phyloP scores from a whole-genome alignment of 92 coral and sea anemone genomes.

The Paramuricea clavata region DNA sequence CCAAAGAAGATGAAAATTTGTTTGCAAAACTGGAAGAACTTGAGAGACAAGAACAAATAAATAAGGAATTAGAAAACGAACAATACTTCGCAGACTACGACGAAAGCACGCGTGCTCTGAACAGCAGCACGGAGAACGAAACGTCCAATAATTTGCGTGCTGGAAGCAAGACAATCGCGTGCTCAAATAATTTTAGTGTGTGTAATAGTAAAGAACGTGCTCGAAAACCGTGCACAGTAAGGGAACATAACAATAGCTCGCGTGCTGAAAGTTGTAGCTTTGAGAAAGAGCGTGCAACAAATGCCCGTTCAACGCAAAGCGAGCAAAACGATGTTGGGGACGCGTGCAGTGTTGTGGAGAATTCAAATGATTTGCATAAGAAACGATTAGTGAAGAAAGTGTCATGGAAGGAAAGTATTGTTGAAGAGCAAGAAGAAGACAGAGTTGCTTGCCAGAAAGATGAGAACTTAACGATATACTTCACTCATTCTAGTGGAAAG shows the following conservation, averaged over 20 bases:
- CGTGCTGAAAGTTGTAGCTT: background rate
- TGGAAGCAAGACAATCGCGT: background rate
- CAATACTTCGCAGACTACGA: background rate
- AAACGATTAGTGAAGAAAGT: slow-evolving; percentile 16
- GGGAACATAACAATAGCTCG: background rate
- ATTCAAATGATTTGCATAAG: background rate
- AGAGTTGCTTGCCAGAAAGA: slow-evolving; percentile 3
- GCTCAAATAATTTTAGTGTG: background rate
- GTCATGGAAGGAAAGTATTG: slow-evolving; percentile 24
- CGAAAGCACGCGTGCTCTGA: background rate
- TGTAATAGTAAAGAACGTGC: slow-evolving; percentile 15
- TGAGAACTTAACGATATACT: slow-evolving; percentile 12
- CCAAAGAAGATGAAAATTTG: slow-evolving; percentile 72
- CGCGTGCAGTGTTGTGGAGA: background rate
- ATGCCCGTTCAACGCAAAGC: background rate
- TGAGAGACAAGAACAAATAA: slow-evolving; percentile 71
- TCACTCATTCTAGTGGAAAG: slow-evolving; percentile 20
- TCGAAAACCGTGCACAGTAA: background rate
- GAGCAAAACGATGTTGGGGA: background rate
- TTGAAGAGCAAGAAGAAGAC: background rate
- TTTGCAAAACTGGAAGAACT: slow-evolving; percentile 92
- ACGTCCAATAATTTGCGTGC: background rate
- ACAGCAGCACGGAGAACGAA: background rate
- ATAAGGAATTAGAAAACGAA: slow-evolving; percentile 73
- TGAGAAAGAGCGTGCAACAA: background rate